Base-by-base conservation (phyloP, 2,888 invertebrate species). In the Zootermopsis nevadensis region DNA sequence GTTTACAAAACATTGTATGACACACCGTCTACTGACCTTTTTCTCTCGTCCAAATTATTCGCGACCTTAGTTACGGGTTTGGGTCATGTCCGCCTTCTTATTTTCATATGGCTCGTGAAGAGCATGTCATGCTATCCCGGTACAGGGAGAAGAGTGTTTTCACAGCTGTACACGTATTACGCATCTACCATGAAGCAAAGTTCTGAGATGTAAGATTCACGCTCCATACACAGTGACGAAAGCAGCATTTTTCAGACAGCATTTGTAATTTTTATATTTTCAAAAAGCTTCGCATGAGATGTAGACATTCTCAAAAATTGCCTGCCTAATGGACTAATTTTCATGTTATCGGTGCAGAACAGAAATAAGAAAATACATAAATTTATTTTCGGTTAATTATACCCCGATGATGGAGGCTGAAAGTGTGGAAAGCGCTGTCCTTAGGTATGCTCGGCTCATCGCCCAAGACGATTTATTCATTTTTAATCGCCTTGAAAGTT, bases 151-250 rank as follows among this genome's bases (percentile, higher is more conserved):
- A 12, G 60, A 1, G 6, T 60, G n/a, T 60, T 60, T 60, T n/a
- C 60, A 60, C 27, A 60, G 60, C 60, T 60, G 60, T 60, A 60
- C n/a, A 60, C n/a, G 27, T 60, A 60, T 60, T n/a, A 27, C 60
- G n/a, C n/a, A 12, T 27, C 60, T 60, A 8, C n/a, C 60, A 60
- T 60, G 60, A 60, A 60, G 27, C 4, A 60, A 60, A 60, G n/a
- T 27, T 60, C 48, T 48, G 48, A 19, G 19, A 12, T 1, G 19
- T 48, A 19, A 15, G 19, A 19, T 1, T 48, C 2, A 27, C n/a
- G 60, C 60, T 1, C 12, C 60, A 10, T 27, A n/a, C 60, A 27
- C n/a, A 60, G 6, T 60, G 27, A 60, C 10, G 60, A 27, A n/a
- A n/a, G 27, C 3, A 60, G 8, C 6, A 60, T n/a, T 12, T 12